Base-by-base conservation (phyloP, 2,797 vertebrate genomes). In the Mionectes olivaceus region DNA sequence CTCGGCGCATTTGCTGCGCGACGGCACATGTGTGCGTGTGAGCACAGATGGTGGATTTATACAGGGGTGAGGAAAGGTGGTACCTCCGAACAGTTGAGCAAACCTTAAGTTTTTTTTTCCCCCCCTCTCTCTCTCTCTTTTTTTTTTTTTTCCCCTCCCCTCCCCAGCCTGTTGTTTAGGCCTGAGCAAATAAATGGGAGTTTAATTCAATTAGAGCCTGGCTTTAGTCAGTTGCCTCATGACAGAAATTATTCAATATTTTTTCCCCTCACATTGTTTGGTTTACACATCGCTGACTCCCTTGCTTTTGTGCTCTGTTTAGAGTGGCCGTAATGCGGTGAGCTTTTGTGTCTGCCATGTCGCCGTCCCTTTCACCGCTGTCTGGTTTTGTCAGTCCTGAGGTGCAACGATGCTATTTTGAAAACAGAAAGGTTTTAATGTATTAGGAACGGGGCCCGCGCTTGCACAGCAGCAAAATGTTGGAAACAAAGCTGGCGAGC, bases 201-300 rank as follows among this genome's bases (percentile, higher is more conserved):
- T 99, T 99, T 99, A 99, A 99, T 99, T 99, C 98, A 99, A 99
- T 99, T 99, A 99, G 98, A 99, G 98, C 98, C 98, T 97, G 98
- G 98, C 98, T 98, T 98, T 98, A 98, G 98, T 96, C 98, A 98
- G 98, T 96, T 98, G 98, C 98, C 98, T 98, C 98, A 95, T 97
- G 98, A 99, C 98, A 98, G 98, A 98, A 98, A 98, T 98, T 98
- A 98, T 98, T 98, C 98, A 98, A 98, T 98, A 98, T 98, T 98
- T 98, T 98, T 98, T 97, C 97, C 97, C 97, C 97, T 98, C 98
- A 97, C 98, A 98, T 98, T 98, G 99, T 99, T 98, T 98, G 98
- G 98, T 99, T 99, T 99, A 98, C 99, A 99, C 99, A 99, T 99
- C 98, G 97, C 98, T 99, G 99, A 97, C 98, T 99, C 99, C 98